A percentile compares a stretch with the other conserved stretches of the same genome.
These are phyloP conservation scores for Mallotus villosus DNA, from an alignment of 2,797 vertebrate genomes.

Conservation along the genomic window DNA sequence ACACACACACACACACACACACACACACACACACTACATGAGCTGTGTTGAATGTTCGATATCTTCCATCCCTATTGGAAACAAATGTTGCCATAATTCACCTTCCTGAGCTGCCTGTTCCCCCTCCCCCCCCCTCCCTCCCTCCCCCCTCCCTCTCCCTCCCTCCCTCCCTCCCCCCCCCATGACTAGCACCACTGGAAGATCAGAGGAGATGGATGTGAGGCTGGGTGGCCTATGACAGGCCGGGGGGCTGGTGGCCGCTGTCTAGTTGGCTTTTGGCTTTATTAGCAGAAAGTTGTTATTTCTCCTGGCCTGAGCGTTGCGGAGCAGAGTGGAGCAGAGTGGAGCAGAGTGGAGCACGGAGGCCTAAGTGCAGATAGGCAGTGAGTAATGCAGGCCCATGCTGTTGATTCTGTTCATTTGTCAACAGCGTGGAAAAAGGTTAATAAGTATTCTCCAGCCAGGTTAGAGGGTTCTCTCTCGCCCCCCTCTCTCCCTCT, in stretches of 20 bases:
- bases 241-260: constrained; percentile 74
- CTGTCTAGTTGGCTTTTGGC: constrained; percentile 68
- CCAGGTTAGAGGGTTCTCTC: constrained; percentile 53
- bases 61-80: constrained; percentile 6
- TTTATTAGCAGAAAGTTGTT: constrained; percentile 72
- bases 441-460: constrained; percentile 75
- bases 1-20: background rate
- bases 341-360: too few species aligned
- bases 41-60: constrained; percentile 10
- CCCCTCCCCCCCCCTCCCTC: background rate
- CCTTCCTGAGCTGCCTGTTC: background rate
- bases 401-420: constrained; percentile 69
- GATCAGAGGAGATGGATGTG: constrained; percentile 67
- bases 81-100: constrained; percentile 12
- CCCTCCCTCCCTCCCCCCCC: background rate
- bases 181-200: constrained; percentile 19
- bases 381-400: constrained; percentile 66
- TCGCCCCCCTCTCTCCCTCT: background rate
- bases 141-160: too few species aligned
- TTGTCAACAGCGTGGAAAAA: constrained; percentile 72
- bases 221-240: constrained; percentile 71
- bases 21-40: background rate
- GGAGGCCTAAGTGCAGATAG: constrained; percentile 35
- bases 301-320: constrained; percentile 53
- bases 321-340: too few species aligned